Evolutionary conservation across 2,113 vertebrate species (phyloP), one percentile per base, ranked within the genome.

Genomic region (Australoheros scitulus): DNA sequence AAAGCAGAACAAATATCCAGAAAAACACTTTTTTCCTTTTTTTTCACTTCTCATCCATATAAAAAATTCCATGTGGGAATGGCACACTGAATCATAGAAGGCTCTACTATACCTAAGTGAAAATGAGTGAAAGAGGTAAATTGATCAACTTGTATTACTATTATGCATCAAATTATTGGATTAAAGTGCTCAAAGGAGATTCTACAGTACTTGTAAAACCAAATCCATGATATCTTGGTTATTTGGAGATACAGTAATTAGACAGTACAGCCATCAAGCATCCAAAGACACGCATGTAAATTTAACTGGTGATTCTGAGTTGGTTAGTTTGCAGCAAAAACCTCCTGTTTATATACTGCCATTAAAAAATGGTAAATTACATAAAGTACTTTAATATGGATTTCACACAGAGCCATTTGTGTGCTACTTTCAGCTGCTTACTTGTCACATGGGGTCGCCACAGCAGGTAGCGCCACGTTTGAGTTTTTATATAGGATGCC

Each of bases 1-100:
- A 82, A 81, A 82, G 60, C 63, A 6, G 70, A 56, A 77, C 38
- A 87, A 87, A 88, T 84, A 79, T 7, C 34, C 15, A 36, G 18
- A 72, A 82, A 90, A 77, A 2, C 10, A 3, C 6, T 77, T 81
- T 6, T 72, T 78, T 26, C 77, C 79, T 17, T 41, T 77, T 68
- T 58, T 6, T 20, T n/a, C 7, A 15, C 61, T n/a, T 76, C 32
- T 24, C 11, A 50, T 50, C 10, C 65, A 29, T 50, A 50, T 50
- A 52, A 70, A 70, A 70, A 47, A 29, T 6, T 50, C 29, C 64
- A 18, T 26, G 41, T 29, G 0, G 0, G 15, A 29, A 26, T 70
- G 41, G 47, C 15, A 18, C 24, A 50, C 18, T 50, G 4, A 24
- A 70, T 70, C 41, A 50, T 9, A 2, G 24, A 43, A 50, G 0